Conservation (phyloP, 1,140 invertebrate species). For the Euura saliciscinereae region DNA sequence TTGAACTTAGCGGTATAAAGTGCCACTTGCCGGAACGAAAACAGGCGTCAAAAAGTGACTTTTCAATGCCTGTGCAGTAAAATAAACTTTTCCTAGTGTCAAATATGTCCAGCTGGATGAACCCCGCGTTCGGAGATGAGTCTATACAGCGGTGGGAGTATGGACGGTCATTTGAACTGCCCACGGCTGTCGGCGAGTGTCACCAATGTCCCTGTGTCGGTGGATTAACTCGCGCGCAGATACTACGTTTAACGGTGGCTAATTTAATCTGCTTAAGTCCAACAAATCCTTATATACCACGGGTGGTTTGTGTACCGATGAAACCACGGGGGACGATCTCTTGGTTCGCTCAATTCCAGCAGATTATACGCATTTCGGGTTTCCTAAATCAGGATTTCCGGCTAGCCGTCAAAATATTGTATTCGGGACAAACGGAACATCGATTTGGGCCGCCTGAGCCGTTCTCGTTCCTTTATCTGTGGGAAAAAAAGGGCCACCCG, state of each 20-base stretch:
- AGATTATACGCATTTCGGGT: conserved; percentile 10
- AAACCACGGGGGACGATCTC: not conserved
- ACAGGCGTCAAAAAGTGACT: too few species aligned
- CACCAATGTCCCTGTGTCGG: not conserved
- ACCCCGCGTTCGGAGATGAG: not conserved
- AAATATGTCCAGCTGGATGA: not conserved
- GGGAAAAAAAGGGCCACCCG: not conserved
- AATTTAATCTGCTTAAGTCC: conserved; percentile 43
- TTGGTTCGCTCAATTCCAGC: not conserved
- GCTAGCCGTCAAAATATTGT: too few species aligned
- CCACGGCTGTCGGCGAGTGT: conserved; percentile 3
- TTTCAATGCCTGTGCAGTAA: not conserved
- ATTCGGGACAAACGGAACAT: not conserved
- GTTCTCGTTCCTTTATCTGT: not conserved
- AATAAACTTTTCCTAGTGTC: not conserved
- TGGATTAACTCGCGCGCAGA: not conserved
- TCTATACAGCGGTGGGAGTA: not conserved
- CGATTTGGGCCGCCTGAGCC: not conserved
- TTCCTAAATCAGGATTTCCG: conserved; percentile 11
- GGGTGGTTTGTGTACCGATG: not conserved
- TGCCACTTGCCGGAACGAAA: too few species aligned
- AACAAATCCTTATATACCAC: conserved; percentile 25
- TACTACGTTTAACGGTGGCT: conserved; percentile 31
- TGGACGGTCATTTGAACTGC: not conserved
- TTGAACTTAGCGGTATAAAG: too few species aligned